Percentiles rank a stretch among this genome's conserved stretches.
These are phyloP conservation scores for Budorcas taxicolor DNA, from an alignment of 2,113 vertebrate species.

Conservation along the genomic window DNA sequence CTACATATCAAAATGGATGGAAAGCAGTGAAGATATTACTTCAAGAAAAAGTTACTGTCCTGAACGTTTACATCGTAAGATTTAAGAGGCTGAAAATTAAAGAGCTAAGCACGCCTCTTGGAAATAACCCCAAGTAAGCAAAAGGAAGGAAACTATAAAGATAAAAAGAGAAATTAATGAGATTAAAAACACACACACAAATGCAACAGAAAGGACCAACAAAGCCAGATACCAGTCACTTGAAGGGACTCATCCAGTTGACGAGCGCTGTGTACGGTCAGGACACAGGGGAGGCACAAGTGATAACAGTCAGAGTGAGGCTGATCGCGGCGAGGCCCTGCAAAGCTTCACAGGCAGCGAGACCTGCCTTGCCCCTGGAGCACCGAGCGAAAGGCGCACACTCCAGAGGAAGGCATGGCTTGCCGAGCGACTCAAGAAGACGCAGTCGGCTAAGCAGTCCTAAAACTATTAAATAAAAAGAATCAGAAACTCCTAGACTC, in stretches of 20 bases:
- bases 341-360: accelerated
- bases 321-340: accelerated
- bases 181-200: not conserved
- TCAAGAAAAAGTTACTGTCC: not conserved
- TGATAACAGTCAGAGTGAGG: accelerated
- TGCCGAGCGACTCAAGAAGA: not conserved
- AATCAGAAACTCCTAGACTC: not conserved
- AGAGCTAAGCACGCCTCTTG: not conserved
- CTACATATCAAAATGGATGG: too few relatives aligned
- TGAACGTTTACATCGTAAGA: not conserved
- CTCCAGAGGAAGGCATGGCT: not conserved
- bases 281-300: accelerated
- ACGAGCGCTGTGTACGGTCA: not conserved
- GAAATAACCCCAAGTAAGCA: not conserved
- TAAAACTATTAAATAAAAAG: accelerated
- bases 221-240: too few relatives aligned
- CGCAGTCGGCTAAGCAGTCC: accelerated
- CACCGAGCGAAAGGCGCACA: accelerated
- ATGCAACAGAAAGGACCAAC: not conserved
- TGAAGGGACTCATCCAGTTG: not conserved
- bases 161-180: not conserved
- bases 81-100: not conserved
- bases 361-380: accelerated
- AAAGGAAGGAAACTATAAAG: slow-evolving; percentile 16
- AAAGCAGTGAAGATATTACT: not conserved